These are phyloP conservation scores for Heliconius cydno DNA, from an alignment of 2,888 invertebrate species.

Conservation along the genomic window DNA sequence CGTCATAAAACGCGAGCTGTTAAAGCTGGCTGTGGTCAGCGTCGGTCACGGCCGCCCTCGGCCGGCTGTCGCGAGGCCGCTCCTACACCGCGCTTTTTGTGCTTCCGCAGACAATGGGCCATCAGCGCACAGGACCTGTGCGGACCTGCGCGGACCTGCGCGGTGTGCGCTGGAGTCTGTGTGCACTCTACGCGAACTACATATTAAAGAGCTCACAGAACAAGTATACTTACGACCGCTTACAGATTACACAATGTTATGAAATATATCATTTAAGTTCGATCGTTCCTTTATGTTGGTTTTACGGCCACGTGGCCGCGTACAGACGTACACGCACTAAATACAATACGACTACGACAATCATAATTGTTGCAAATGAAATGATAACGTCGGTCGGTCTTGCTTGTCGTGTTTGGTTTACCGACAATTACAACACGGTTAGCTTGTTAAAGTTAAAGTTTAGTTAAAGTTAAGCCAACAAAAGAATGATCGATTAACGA, in stretches of 20 bases:
- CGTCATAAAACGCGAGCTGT: background rate
- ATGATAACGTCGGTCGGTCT: background rate
- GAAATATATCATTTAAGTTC: no score
- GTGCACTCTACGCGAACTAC: constrained; percentile 1
- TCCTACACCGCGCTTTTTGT: constrained; percentile 24
- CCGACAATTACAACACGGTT: no score
- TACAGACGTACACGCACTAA: no score
- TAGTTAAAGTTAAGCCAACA: no score
- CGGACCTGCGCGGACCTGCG: no score
- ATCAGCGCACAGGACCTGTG: constrained; percentile 8
- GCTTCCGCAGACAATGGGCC: constrained; percentile 33
- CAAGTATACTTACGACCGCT: background rate
- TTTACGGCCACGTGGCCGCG: no score
- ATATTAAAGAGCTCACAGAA: constrained; percentile 14
- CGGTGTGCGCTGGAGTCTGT: no score
- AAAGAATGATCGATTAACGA: background rate
- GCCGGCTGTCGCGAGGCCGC: constrained; percentile 20
- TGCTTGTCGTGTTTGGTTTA: background rate
- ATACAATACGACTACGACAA: background rate
- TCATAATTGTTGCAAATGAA: background rate
- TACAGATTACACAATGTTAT: background rate
- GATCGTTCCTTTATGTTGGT: no score
- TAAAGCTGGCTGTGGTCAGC: background rate
- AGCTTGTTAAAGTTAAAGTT: no score
- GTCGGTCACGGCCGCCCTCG: no score